Percentiles rank a stretch among this genome's conserved stretches.
Evolutionary conservation across 2,888 invertebrate genomes (phyloP).

Genomic region (Lissonota sp.): DNA sequence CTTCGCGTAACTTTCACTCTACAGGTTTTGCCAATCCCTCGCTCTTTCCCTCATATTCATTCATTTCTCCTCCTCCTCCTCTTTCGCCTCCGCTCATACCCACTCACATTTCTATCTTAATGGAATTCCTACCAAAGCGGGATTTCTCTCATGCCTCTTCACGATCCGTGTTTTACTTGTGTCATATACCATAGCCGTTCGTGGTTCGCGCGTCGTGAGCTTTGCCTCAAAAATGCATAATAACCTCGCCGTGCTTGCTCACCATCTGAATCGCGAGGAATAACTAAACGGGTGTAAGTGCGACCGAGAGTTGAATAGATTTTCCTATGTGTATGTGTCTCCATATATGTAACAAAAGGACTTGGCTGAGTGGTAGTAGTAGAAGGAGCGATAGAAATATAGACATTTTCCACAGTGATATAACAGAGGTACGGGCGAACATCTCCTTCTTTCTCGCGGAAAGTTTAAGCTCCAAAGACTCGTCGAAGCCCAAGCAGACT

Average conservation of each 20-base stretch:
- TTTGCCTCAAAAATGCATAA: conserved; percentile 51
- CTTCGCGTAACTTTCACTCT: conserved; percentile 64
- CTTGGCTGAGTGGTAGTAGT: no score
- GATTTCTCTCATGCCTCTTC: conserved; percentile 41
- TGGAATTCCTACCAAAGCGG: conserved; percentile 48
- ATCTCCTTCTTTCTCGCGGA: conserved; percentile 59
- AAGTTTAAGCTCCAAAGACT: conserved; percentile 70
- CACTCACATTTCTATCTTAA: conserved; percentile 36
- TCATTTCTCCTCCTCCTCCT: conserved; percentile 48
- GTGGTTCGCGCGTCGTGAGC: conserved; percentile 6
- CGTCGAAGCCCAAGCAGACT: conserved; percentile 64
- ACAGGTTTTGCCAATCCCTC: conserved; percentile 59
- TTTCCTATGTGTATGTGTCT: not conserved
- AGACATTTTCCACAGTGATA: not conserved
- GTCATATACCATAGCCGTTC: conserved; percentile 42
- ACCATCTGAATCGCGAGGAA: conserved; percentile 39
- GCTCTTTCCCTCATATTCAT: conserved; percentile 56
- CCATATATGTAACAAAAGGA: conserved; percentile 4
- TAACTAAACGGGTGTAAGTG: not conserved
- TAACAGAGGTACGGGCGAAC: conserved; percentile 3
- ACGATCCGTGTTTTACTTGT: conserved; percentile 3
- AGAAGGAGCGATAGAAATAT: no score
- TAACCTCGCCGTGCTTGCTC: conserved; percentile 25
- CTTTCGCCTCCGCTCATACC: conserved; percentile 18
- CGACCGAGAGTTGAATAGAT: conserved; percentile 29